These are phyloP conservation scores for Galeruca laticollis DNA, from an alignment of 2,888 invertebrate species.

Conservation along the genomic window DNA sequence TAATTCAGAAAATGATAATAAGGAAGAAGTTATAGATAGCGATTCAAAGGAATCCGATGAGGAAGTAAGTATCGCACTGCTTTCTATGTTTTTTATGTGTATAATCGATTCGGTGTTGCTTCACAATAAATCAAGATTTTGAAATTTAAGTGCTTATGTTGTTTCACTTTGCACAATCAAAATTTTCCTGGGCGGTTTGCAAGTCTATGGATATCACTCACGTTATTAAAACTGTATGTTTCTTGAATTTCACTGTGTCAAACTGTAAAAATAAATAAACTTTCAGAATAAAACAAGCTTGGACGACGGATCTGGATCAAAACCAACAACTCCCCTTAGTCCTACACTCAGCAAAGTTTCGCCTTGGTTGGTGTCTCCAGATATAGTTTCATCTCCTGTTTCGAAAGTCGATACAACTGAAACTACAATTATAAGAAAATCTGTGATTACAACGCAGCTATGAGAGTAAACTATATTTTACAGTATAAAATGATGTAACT, in stretches of 20 bases:
- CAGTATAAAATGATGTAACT: not conserved
- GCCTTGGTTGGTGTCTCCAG: conserved; percentile 86
- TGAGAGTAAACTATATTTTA: conserved; percentile 61
- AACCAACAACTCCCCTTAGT: conserved; percentile 68
- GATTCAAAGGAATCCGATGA: conserved; percentile 39
- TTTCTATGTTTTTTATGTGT: conserved; percentile 35
- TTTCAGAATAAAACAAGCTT: conserved; percentile 68
- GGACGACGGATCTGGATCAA: conserved; percentile 43
- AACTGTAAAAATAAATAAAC: too few relatives aligned
- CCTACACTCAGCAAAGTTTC: conserved; percentile 78
- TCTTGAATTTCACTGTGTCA: too few relatives aligned
- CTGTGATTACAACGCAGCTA: conserved; percentile 89
- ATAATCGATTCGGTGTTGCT: not conserved
- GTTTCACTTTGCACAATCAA: too few relatives aligned
- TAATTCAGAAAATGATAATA: conserved; percentile 47
- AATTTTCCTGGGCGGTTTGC: too few relatives aligned
- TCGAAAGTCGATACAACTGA: conserved; percentile 74
- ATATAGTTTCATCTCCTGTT: conserved; percentile 73
- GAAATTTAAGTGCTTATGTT: not conserved
- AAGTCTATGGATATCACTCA: too few relatives aligned
- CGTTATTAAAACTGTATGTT: not conserved
- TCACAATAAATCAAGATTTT: not conserved
- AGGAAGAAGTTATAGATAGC: conserved; percentile 37
- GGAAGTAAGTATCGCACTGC: conserved; percentile 43
- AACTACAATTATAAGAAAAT: conserved; percentile 81